Base-by-base conservation (phyloP, 2,888 invertebrate species). In the Netelia inedita region DNA sequence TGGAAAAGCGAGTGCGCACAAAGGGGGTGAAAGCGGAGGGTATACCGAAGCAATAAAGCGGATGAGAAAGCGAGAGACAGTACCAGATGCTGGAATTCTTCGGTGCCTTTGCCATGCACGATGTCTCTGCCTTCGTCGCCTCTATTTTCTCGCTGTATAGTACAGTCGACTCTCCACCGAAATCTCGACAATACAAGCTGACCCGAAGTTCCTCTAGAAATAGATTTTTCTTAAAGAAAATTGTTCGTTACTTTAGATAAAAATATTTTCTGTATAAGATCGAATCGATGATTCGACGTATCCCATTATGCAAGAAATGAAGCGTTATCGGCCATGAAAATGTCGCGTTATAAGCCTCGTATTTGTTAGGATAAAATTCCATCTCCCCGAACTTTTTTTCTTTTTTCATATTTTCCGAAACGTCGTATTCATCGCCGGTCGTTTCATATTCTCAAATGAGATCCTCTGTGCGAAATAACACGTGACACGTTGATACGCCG, bases 51-150 rank as follows among this genome's bases (percentile, higher is more conserved):
- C 91, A 90, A 91, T 90, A 92, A 92, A 89, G 90, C 89, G 91
- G 90, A 91, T 91, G 91, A 91, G 92, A 91, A 91, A 92, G 88
- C 87, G 88, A 88, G 89, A 90, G 90, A 91, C 89, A 90, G 90
- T 89, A 90, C 89, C 92, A 92, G 92, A 92, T 92, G 92, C 90
- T 88, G 86, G 88, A 89, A 89, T 88, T 91, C 88, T 88, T 88
- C 87, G 79, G 82, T 88, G 87, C 87, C 86, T 88, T 87, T 85
- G 81, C 86, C 10, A 19, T 57, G 5, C 21, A 19, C 19, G 57
- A 57, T 8, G 9, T 90, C 89, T 88, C 89, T 89, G 90, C 89
- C 89, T 89, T 88, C 88, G 88, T 89, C 86, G 86, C 88, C 83
- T 88, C 46, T 3, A 41, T 61, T 69, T 69, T 41, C 43, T 80